A percentile compares a stretch with the other conserved stretches of the same genome.
phyloP scores from a whole-genome alignment of 1,140 invertebrate genomes.

The Tigriopus japonicus region DNA sequence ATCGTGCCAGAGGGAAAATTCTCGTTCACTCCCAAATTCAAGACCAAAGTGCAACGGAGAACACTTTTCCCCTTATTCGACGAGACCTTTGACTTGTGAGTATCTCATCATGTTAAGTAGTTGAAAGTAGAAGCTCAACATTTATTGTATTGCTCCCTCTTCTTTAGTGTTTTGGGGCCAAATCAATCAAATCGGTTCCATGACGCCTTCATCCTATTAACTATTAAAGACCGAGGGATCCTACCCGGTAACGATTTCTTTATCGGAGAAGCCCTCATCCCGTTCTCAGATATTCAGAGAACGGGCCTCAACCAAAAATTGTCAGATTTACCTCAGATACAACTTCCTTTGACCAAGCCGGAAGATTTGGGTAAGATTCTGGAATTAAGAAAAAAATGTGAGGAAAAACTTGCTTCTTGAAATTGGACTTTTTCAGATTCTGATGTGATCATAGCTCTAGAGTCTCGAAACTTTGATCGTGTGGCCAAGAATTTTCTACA shows the following conservation, averaged over 20 bases:
- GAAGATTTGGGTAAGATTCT: slow-evolving; percentile 37
- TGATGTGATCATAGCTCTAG: slow-evolving; percentile 52
- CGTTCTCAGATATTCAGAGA: slow-evolving; percentile 46
- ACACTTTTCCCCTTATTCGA: slow-evolving; percentile 82
- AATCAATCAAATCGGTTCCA: slow-evolving; percentile 24
- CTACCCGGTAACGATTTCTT: slow-evolving; percentile 67
- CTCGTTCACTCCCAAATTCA: slow-evolving; percentile 41
- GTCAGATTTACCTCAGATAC: slow-evolving; percentile 45
- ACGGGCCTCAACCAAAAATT: slow-evolving; percentile 34
- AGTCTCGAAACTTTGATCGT: slow-evolving; percentile 67
- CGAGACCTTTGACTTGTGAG: slow-evolving; percentile 81
- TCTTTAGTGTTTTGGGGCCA: slow-evolving; percentile 11
- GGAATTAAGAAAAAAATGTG: too few relatives aligned
- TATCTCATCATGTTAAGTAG: slow-evolving; percentile 19
- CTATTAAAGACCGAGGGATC: slow-evolving; percentile 87
- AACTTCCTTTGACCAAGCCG: slow-evolving; percentile 60
- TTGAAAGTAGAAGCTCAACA: slow-evolving; percentile 6
- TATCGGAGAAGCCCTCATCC: slow-evolving; percentile 74
- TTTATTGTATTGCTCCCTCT: background rate
- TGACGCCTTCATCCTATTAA: slow-evolving; percentile 61
- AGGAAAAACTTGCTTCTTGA: too few relatives aligned
- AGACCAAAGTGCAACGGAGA: slow-evolving; percentile 79
- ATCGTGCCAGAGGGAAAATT: slow-evolving; percentile 70
- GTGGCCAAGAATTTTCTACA: slow-evolving; percentile 76
- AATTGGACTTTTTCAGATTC: too few relatives aligned